Evolutionary conservation across 2,888 invertebrate species (phyloP).

Genomic region (Lymantria dispar): DNA sequence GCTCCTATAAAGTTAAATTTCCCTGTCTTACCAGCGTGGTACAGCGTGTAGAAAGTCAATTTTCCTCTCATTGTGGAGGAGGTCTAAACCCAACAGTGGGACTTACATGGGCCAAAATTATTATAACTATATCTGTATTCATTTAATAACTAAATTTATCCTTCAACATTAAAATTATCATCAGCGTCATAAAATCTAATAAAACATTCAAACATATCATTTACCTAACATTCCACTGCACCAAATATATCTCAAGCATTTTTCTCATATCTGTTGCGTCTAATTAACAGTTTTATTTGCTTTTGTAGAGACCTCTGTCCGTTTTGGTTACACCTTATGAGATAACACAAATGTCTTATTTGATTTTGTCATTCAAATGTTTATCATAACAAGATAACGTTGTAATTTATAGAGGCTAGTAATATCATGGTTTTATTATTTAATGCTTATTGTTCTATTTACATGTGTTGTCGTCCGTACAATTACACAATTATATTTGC

Average conservation of each 20-base stretch:
- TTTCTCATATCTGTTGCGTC: conserved; percentile 19
- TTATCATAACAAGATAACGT: conserved; percentile 60
- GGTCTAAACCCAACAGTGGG: too few relatives aligned
- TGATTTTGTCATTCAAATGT: conserved; percentile 65
- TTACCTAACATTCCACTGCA: conserved; percentile 3
- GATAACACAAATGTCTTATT: conserved; percentile 68
- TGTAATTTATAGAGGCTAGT: conserved; percentile 73
- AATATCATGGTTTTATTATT: conserved; percentile 70
- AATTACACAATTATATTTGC: conserved; percentile 53
- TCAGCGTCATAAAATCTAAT: background rate
- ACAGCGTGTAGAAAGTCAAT: too few relatives aligned
- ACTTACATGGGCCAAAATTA: too few relatives aligned
- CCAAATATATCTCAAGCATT: conserved; percentile 9
- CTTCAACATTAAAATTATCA: too few relatives aligned
- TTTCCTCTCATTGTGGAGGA: too few relatives aligned
- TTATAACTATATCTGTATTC: too few relatives aligned
- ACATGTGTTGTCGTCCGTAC: conserved; percentile 52
- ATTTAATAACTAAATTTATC: too few relatives aligned
- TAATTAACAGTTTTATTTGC: conserved; percentile 37
- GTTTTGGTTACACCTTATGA: conserved; percentile 61
- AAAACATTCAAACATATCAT: background rate
- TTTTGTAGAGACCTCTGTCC: conserved; percentile 60
- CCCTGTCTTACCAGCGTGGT: too few relatives aligned
- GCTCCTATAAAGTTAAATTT: too few relatives aligned
- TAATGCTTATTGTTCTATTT: conserved; percentile 70